phyloP scores from a whole-genome alignment of 1,140 invertebrate species.

The Drosophila chauvacae region DNA sequence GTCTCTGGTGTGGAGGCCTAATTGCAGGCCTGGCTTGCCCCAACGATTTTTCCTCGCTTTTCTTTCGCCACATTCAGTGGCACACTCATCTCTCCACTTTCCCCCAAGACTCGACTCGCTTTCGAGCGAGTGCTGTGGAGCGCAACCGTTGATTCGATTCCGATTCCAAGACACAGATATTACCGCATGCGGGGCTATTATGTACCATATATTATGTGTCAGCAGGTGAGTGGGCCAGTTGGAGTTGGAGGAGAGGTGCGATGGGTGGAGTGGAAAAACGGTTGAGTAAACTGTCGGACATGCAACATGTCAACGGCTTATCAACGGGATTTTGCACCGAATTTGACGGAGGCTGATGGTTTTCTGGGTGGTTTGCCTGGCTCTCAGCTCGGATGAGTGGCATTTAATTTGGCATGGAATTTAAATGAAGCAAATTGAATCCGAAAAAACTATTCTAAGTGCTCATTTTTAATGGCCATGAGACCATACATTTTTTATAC shows the following conservation, averaged over 20 bases:
- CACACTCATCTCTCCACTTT: conserved; percentile 45
- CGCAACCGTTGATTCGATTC: conserved; percentile 74
- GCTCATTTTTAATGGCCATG: no score
- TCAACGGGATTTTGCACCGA: conserved; percentile 47
- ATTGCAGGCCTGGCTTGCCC: conserved; percentile 47
- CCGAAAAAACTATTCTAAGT: background rate
- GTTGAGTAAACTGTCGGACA: conserved; percentile 47
- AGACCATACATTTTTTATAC: background rate
- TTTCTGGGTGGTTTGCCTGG: conserved; percentile 39
- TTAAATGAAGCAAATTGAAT: conserved; percentile 15
- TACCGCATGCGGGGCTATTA: conserved; percentile 66
- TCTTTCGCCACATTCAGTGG: conserved; percentile 20
- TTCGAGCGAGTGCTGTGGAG: conserved; percentile 36
- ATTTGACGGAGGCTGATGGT: conserved; percentile 31
- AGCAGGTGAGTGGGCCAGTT: conserved; percentile 37
- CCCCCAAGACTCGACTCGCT: conserved; percentile 7
- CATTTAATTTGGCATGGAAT: conserved; percentile 11
- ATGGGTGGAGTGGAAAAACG: conserved; percentile 13
- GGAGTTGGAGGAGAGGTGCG: background rate
- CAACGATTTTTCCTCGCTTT: conserved; percentile 49
- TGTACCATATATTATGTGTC: conserved; percentile 63
- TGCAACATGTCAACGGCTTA: conserved; percentile 74
- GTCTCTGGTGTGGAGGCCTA: conserved; percentile 35
- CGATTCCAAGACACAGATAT: conserved; percentile 62
- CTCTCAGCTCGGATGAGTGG: background rate